phyloP scores from a whole-genome alignment of 2,113 vertebrate species.

The Aphelocoma coerulescens region DNA sequence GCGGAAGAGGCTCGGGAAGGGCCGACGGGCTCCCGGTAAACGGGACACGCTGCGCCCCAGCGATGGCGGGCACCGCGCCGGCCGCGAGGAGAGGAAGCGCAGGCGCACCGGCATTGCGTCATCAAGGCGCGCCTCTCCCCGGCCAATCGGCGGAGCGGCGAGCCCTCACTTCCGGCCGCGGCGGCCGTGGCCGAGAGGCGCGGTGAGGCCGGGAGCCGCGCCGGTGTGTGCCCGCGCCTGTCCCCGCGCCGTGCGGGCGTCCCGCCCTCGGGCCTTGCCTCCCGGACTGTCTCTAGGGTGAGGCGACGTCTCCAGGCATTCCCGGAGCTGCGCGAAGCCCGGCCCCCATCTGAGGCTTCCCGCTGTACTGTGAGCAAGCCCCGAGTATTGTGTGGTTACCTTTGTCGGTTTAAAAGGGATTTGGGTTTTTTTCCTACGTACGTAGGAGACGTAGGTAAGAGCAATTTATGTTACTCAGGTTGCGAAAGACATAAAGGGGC shows the following conservation, averaged over 20 bases:
- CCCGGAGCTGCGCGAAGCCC: too few species aligned
- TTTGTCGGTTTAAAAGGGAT: fast-evolving
- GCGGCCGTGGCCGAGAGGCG: fast-evolving
- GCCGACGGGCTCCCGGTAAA: fast-evolving
- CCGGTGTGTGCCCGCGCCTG: too few species aligned
- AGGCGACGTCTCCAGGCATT: too few species aligned
- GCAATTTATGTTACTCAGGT: fast-evolving
- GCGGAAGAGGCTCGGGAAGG: too few species aligned
- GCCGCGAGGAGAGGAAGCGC: fast-evolving
- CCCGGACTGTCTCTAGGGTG: fast-evolving
- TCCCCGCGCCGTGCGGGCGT: fast-evolving
- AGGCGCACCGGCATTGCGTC: fast-evolving
- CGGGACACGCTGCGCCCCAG: not conserved
- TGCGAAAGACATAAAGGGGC: fast-evolving
- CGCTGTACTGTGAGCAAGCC: too few species aligned
- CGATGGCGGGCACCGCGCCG: not conserved
- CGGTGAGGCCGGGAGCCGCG: not conserved
- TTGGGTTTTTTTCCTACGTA: fast-evolving
- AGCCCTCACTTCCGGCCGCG: fast-evolving
- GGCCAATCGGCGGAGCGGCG: not conserved
- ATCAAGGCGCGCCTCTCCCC: fast-evolving
- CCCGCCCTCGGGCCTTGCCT: too few species aligned
- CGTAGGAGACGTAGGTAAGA: not conserved
- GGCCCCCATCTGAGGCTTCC: fast-evolving
- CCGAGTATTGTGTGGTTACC: fast-evolving